A percentile compares a stretch with the other conserved stretches of the same genome.
phyloP scores from a whole-genome alignment of 2,797 vertebrate species.

The Ispidina picta region DNA sequence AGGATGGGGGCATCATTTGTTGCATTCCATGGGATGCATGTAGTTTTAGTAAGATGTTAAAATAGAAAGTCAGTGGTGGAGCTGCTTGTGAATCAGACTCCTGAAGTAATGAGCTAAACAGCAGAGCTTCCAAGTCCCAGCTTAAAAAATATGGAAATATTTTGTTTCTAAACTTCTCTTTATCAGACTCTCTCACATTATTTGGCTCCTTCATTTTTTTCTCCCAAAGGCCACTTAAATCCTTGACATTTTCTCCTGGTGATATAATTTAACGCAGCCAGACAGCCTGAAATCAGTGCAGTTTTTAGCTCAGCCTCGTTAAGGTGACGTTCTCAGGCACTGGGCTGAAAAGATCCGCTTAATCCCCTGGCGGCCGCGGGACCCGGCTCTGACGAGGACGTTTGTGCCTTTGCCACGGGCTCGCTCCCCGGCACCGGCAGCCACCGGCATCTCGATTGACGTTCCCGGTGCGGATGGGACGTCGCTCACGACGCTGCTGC shows the following conservation, averaged over 20 bases:
- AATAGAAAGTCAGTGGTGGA: slow-evolving; percentile 44
- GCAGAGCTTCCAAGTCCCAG: slow-evolving; percentile 44
- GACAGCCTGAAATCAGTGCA: slow-evolving; percentile 60
- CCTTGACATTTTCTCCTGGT: slow-evolving; percentile 68
- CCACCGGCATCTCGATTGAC: too few species aligned
- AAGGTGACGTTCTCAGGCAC: slow-evolving; percentile 61
- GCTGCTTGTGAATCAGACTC: slow-evolving; percentile 13
- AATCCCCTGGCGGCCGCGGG: not conserved
- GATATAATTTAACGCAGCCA: slow-evolving; percentile 64
- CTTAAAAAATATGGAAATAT: slow-evolving; percentile 48
- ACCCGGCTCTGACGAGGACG: not conserved
- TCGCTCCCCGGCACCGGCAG: accelerated
- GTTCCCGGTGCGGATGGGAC: not conserved
- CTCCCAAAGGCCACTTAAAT: slow-evolving; percentile 67
- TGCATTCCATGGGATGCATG: slow-evolving; percentile 36
- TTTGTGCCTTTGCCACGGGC: not conserved
- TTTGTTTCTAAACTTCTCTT: slow-evolving; percentile 62
- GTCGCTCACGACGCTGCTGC: not conserved
- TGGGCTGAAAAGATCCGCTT: not conserved
- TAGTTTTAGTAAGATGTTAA: slow-evolving; percentile 35
- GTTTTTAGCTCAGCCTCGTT: slow-evolving; percentile 32
- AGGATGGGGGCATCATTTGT: not conserved
- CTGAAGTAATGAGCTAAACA: slow-evolving; percentile 48
- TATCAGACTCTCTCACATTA: slow-evolving; percentile 57
- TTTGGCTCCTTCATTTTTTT: slow-evolving; percentile 55